Evolutionary conservation across 2,797 vertebrate species (phyloP), one percentile per base, ranked within the genome.

Genomic region (Characodon lateralis): DNA sequence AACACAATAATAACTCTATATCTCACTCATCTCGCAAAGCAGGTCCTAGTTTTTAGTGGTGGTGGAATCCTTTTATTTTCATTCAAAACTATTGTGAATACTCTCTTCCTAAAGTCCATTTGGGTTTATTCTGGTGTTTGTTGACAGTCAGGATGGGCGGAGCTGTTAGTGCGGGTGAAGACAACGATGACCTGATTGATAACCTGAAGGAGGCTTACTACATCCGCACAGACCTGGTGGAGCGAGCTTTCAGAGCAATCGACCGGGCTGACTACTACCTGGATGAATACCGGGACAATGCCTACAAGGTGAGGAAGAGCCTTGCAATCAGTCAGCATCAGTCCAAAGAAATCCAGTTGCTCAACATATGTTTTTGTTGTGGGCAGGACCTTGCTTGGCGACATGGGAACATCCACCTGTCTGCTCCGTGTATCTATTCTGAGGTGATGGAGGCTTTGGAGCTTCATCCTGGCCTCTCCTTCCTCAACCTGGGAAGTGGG

Each of bases 401-500:
- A 18, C 98, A 99, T 48, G 98, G 98, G 3, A 99, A 99, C 93
- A 97, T 99, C 89, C 98, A 99, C 85, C 95, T 99, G 51, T 99
- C 98, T 0, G 98, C 98, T 14, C 98, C 98, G 0, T 99, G 98
- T 76, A 98, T 99, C 94, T 99, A 99, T 94, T 99, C 98, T 0
- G 98, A 99, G 88, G 98, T 99, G 90, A 99, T 99, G 98, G 98
- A 99, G 91, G 98, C 98, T 31, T 84, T 99, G 92, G 97, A 99
- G 74, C 94, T 99, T 51, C 97, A 97, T n/a, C 98, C 97, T 0
- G 97, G 98, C 18, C 95, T 99, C 77, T 98, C 98, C 0, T 99
- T 99, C 91, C 95, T 99, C 81, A 99, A 99, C 88, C 94, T 99
- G 48, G 98, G 98, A 92, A 99, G 98, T 48, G 98, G 98, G 77